Base-by-base conservation (phyloP, 2,113 vertebrate species). In the Saccopteryx bilineata region DNA sequence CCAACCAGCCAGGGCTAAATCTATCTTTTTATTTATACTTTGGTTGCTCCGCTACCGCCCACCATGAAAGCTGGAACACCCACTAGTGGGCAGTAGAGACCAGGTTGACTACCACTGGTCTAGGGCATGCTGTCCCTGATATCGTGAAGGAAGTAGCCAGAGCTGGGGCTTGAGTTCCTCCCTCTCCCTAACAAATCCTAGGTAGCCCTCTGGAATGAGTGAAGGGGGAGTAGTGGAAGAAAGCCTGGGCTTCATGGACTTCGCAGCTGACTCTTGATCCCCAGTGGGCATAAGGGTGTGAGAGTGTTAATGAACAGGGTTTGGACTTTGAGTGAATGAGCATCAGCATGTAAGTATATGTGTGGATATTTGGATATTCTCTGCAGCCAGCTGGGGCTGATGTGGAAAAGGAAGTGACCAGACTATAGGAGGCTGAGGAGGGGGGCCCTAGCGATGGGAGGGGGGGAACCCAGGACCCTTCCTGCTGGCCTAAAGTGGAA, bases 401-500 rank as follows among this genome's bases (percentile, higher is more conserved):
- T 75, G 58, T 31, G 39, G 83, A 69, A 80, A 87, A 92, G 92
- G 88, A 93, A 96, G 79, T 88, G 81, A 85, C 72, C 87, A 81
- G 85, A 63, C 23, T 80, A 60, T 33, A 33, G 50, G 39, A 78
- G 56, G 18, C 24, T 94, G 66, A 7, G 58, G 52, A 46, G 28
- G 48, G 56, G 48, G 54, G 80, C 39, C 12, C 52, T 71, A 28
- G 33, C 79, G 14, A 58, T 65, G 79, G 18, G 1, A 85, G 81
- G 81, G 71, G 23, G 52, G 58, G 28, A 65, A 87, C 21, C n/a
- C 60, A 81, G 48, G 48, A 21, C 24, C 48, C 52, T 90, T 60
- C 79, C 9, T 31, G n/a, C 48, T 74, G 83, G 21, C 46, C n/a
- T 56, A 23, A 46, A 46, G 66, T 50, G 15, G 23, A 18, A 83